Conservation (phyloP, 2,797 vertebrate genomes). For the Chelidonichthys spinosus region DNA sequence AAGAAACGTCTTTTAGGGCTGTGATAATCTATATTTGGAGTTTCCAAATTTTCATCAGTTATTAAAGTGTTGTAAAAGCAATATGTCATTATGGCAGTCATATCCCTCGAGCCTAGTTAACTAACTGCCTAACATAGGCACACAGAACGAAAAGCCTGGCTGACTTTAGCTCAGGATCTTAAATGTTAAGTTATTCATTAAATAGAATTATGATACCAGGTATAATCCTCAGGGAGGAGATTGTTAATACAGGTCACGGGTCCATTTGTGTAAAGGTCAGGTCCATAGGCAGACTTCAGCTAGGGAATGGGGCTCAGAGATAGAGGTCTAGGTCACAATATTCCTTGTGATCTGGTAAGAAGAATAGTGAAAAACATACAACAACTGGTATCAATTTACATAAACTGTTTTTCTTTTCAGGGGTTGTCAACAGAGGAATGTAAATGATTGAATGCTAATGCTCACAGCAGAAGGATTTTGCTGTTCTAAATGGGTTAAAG, state of each 20-base stretch:
- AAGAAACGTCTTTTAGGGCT: constrained; percentile 36
- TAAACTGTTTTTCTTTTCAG: background rate
- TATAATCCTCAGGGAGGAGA: constrained; percentile 55
- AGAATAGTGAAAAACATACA: constrained; percentile 31
- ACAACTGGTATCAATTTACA: constrained; percentile 26
- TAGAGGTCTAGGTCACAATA: constrained; percentile 60
- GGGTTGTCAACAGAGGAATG: constrained; percentile 13
- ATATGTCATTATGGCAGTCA: constrained; percentile 49
- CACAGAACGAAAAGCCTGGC: constrained; percentile 52
- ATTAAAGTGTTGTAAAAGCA: constrained; percentile 64
- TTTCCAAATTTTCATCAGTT: constrained; percentile 57
- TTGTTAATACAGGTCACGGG: constrained; percentile 77
- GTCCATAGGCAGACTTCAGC: constrained; percentile 52
- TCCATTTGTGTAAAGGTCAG: constrained; percentile 77
- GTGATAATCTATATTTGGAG: constrained; percentile 41
- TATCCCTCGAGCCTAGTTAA: constrained; percentile 68
- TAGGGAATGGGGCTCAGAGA: constrained; percentile 45
- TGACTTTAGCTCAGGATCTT: constrained; percentile 68
- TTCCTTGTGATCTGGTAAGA: constrained; percentile 49
- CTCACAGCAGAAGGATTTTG: constrained; percentile 12
- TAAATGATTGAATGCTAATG: background rate
- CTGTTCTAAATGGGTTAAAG: constrained; percentile 40
- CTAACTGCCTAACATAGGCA: constrained; percentile 51
- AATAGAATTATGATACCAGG: constrained; percentile 78
- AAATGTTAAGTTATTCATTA: constrained; percentile 87